A percentile compares a stretch with the other conserved stretches of the same genome.
Conservation (phyloP, 2,888 invertebrate species). For the Adineta ricciae region DNA sequence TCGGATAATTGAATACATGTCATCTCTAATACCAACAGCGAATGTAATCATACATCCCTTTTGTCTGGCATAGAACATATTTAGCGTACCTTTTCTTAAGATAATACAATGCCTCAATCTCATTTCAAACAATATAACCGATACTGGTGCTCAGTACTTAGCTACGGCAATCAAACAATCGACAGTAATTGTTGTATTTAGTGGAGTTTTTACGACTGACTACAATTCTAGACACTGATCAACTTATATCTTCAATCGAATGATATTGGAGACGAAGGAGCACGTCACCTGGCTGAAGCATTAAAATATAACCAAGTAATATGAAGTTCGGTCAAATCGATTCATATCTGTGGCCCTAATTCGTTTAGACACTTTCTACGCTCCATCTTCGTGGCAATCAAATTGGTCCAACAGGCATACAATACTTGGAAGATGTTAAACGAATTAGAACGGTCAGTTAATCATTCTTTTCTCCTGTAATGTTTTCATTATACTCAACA, state of each 20-base stretch:
- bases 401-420: not conserved
- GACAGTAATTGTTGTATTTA: not conserved
- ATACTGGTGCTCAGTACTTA: not conserved
- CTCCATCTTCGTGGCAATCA: not conserved
- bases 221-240: not conserved
- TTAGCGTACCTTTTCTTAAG: not conserved
- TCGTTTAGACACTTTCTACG: not conserved
- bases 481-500: not conserved
- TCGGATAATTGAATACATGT: no score
- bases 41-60: not conserved
- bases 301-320: not conserved
- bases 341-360: not conserved
- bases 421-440: not conserved
- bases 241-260: not conserved
- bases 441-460: not conserved
- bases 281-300: not conserved
- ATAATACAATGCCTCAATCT: not conserved
- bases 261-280: conserved; percentile 1
- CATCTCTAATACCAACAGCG: no score
- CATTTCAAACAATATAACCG: not conserved
- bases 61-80: not conserved
- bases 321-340: not conserved
- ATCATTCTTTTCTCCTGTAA: not conserved
- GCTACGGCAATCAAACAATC: not conserved
- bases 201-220: not conserved